Evolutionary conservation across 2,888 invertebrate species (phyloP), one percentile per base, ranked within the genome.

Genomic region (Leistus spinibarbis): DNA sequence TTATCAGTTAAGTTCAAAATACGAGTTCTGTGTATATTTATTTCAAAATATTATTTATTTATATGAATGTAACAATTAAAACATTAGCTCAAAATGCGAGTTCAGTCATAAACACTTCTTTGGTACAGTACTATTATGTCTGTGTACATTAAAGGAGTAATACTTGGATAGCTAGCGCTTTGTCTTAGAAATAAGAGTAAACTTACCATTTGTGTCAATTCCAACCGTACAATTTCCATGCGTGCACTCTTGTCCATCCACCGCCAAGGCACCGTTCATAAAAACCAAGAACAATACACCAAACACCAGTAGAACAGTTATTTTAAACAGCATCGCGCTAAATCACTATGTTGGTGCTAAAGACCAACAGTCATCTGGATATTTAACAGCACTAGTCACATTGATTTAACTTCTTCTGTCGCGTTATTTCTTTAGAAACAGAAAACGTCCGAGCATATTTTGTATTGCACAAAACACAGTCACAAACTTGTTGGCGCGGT

Each of bases 181-280:
- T 40, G 40, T 40, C 5, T 5, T 40, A 40, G n/a, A n/a, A 40
- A 40, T 3, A 10, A 10, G 7, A 40, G 7, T 40, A 1, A 2
- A 60, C 69, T 22, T 57, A 73, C 73, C 73, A 60, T 67, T 71
- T 10, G 17, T 54, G 63, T 71, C 64, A 20, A 62, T 62, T 54
- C 71, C 64, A 71, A 67, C 60, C 16, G 73, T 73, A 73, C 73
- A 73, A 54, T 73, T 73, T 40, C 67, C 73, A 62, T 73, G 27
- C 16, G 40, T 54, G 53, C 73, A 73, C 20, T 54, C 53, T 10
- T 62, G 62, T 40, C 40, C 40, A 56, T 77, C 72, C 10, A 68
- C 74, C 56, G 76, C 76, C 77, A 77, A 77, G 77, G 78, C 77
- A 78, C 78, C 77, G 77, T 78, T 78, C 62, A 77, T 76, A 69